These are phyloP conservation scores for Cosmia trapezina DNA, from an alignment of 2,888 invertebrate species.

Conservation along the genomic window DNA sequence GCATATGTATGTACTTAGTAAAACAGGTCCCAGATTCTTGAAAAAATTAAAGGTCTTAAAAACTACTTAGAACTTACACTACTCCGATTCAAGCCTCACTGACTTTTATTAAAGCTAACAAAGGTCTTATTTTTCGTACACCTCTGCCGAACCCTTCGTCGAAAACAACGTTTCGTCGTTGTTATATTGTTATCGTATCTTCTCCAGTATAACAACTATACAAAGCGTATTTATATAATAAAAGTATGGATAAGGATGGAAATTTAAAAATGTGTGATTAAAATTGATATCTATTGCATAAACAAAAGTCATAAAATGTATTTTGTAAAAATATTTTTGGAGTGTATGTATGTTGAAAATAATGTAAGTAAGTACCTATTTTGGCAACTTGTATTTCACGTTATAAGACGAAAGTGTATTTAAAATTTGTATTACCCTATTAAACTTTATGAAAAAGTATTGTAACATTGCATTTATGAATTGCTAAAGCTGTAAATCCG, in stretches of 20 bases:
- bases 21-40: no score
- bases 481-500: slow-evolving; percentile 5
- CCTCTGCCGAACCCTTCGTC: no score
- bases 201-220: no score
- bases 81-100: background rate
- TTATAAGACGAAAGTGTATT: no score
- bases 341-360: slow-evolving; percentile 6
- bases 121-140: no score
- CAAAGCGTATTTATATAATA: no score
- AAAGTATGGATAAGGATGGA: background rate
- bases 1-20: background rate
- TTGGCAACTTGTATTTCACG: slow-evolving; percentile 9
- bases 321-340: slow-evolving; percentile 35
- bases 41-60: no score
- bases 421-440: background rate
- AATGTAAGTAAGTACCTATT: background rate
- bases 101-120: background rate
- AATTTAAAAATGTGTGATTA: background rate
- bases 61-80: no score
- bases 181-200: background rate
- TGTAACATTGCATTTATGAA: slow-evolving; percentile 44
- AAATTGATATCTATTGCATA: slow-evolving; percentile 10
- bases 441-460: slow-evolving; percentile 12
- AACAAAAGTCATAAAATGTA: slow-evolving; percentile 24
- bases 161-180: no score